Conservation (phyloP, 2,797 vertebrate genomes). For the Halcyon badia region DNA sequence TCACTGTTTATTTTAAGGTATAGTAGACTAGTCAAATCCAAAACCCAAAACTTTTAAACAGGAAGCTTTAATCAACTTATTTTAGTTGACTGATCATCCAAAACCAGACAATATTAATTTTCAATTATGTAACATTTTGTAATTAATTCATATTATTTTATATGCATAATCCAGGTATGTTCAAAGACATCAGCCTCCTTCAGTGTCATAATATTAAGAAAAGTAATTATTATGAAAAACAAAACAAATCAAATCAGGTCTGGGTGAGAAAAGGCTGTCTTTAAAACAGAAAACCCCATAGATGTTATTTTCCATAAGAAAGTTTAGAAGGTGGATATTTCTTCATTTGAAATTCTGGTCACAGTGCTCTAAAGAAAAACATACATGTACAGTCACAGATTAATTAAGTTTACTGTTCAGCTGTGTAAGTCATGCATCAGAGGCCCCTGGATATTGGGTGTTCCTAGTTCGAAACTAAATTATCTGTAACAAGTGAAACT, state of each 20-base stretch:
- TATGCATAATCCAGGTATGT: not conserved
- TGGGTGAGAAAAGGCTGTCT: not conserved
- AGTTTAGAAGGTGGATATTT: not conserved
- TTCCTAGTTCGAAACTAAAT: not conserved
- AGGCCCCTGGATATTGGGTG: not conserved
- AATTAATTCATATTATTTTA: not conserved
- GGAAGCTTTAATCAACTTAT: not conserved
- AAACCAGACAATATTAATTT: not conserved
- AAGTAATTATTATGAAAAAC: not conserved
- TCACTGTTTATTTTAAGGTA: not conserved
- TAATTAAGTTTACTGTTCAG: not conserved
- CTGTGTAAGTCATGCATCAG: not conserved
- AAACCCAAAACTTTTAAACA: not conserved
- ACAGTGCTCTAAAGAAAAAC: not conserved
- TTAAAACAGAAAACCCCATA: not conserved
- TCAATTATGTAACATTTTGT: not conserved
- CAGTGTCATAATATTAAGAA: not conserved
- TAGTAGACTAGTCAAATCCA: not conserved
- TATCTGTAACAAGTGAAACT: not conserved
- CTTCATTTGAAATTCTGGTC: not conserved
- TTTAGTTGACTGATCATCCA: not conserved
- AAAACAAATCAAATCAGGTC: not conserved
- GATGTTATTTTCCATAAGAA: not conserved
- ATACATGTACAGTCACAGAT: not conserved
- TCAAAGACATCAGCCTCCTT: not conserved